A percentile compares a stretch with the other conserved stretches of the same genome.
Conservation (phyloP, 2,797 vertebrate genomes). For the Diplodus sargus region DNA sequence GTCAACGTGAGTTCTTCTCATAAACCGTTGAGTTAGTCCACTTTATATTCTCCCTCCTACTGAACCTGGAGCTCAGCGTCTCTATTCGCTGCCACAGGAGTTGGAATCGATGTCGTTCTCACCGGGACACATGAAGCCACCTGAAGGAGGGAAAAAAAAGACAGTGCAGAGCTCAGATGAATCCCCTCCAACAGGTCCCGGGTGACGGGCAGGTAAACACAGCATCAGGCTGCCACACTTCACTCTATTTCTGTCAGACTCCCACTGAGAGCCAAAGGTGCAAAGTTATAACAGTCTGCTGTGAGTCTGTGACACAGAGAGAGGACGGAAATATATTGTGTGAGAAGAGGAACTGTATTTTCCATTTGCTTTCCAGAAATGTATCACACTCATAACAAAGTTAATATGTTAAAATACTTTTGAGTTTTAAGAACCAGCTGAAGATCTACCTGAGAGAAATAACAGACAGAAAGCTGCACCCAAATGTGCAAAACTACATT, state of each 20-base stretch:
- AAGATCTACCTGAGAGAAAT: neutral
- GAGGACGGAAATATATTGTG: neutral
- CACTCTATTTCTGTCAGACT: slow-evolving; percentile 51
- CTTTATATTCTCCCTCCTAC: neutral
- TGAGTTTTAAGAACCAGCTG: neutral
- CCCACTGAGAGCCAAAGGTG: slow-evolving; percentile 38
- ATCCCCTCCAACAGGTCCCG: neutral
- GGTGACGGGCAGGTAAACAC: slow-evolving; percentile 35
- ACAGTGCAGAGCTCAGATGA: neutral
- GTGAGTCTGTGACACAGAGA: neutral
- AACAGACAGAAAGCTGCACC: too few relatives aligned
- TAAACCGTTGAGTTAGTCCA: neutral
- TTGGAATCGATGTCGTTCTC: neutral
- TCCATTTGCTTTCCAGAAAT: neutral
- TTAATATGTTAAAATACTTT: neutral
- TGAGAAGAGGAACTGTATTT: neutral
- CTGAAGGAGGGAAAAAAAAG: neutral
- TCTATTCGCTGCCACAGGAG: neutral
- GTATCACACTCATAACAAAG: neutral
- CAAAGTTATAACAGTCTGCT: slow-evolving; percentile 15
- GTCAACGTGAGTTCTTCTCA: neutral
- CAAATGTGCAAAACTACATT: too few relatives aligned
- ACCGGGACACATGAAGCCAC: slow-evolving; percentile 5
- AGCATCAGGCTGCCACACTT: slow-evolving; percentile 23
- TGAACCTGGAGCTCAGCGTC: neutral